Conservation (phyloP, 2,113 vertebrate genomes). For the Picathartes gymnocephalus region DNA sequence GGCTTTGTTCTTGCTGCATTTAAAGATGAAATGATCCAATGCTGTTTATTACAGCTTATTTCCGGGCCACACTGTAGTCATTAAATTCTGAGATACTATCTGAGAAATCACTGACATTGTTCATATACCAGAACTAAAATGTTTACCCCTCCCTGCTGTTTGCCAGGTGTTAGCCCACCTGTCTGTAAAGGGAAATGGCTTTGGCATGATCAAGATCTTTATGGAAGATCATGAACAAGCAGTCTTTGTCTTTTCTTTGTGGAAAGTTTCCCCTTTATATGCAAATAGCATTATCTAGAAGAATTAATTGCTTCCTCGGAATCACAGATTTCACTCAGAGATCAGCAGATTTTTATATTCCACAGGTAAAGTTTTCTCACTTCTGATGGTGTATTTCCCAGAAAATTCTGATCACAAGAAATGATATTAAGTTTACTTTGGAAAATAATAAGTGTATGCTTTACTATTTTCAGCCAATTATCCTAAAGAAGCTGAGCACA, state of each 20-base stretch:
- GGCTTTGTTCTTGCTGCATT: slow-evolving; percentile 62
- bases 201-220: not conserved
- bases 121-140: slow-evolving; percentile 7
- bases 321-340: not conserved
- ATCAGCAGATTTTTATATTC: not conserved
- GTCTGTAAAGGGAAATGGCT: not conserved
- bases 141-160: not conserved
- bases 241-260: not conserved
- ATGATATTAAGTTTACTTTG: not conserved
- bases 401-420: not conserved
- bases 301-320: not conserved
- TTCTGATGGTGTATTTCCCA: not conserved
- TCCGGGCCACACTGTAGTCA: slow-evolving; percentile 57
- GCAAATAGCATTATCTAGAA: not conserved
- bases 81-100: slow-evolving; percentile 58
- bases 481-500: not conserved
- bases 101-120: slow-evolving; percentile 53
- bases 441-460: not conserved
- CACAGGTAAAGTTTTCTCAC: not conserved
- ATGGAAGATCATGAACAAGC: not conserved
- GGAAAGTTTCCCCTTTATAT: not conserved
- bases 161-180: not conserved
- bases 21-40: slow-evolving; percentile 61
- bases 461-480: not conserved
- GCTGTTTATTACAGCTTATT: slow-evolving; percentile 62